Evolutionary conservation across 30 jellyfish, hydroid and myxozoan species (phyloP).

Genomic region (Hydractinia echinata): DNA sequence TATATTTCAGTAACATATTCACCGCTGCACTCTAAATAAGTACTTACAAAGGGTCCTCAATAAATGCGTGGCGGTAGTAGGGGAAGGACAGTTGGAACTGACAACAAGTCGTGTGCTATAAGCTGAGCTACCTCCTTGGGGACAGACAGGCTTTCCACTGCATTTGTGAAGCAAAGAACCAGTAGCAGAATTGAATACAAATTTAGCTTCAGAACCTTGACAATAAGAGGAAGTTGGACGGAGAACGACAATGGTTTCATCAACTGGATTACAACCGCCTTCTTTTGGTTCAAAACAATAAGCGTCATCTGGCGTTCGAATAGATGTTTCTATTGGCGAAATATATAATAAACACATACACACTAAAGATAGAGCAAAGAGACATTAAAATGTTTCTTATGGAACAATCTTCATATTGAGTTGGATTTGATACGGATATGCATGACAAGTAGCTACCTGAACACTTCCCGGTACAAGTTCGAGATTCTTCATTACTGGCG

Average conservation of each 20-base stretch:
- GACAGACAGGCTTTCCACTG: conserved; percentile 86
- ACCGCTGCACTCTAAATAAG: too few species aligned
- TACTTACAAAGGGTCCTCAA: too few species aligned
- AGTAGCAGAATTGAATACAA: conserved; percentile 54
- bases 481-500: background rate
- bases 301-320: conserved; percentile 20
- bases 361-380: too few species aligned
- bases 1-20: too few species aligned
- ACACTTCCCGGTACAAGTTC: conserved; percentile 25
- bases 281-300: conserved; percentile 67
- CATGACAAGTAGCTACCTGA: background rate
- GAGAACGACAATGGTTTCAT: conserved; percentile 55
- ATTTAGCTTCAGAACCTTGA: conserved; percentile 59
- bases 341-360: too few species aligned
- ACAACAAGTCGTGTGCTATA: conserved; percentile 24
- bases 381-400: too few species aligned
- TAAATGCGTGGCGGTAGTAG: conserved; percentile 15
- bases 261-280: conserved; percentile 70
- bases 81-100: conserved; percentile 49
- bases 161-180: conserved; percentile 83
- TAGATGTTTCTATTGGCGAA: too few species aligned
- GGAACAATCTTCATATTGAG: too few species aligned
- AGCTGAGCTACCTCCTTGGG: conserved; percentile 35
- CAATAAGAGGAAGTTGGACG: conserved; percentile 62
- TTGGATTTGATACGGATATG: too few species aligned